phyloP scores from a whole-genome alignment of 2,888 invertebrate genomes.

The Platycnemis pennipes region DNA sequence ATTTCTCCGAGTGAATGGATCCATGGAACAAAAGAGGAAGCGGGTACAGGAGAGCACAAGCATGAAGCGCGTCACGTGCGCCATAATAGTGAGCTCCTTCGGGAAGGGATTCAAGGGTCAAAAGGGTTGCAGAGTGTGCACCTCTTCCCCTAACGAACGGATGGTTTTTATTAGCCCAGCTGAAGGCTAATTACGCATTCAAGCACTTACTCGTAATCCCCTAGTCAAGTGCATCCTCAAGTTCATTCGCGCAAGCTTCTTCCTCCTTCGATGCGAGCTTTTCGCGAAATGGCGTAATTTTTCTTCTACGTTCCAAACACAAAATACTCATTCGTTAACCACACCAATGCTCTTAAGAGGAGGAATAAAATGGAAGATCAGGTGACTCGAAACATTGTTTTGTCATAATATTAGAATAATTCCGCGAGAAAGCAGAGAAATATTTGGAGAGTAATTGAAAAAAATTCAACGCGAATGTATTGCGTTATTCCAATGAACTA shows the following conservation, averaged over 20 bases:
- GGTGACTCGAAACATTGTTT: no score
- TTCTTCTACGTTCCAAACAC: background rate
- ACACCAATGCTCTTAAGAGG: no score
- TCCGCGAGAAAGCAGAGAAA: no score
- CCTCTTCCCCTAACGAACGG: background rate
- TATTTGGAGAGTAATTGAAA: no score
- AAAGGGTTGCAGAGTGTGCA: background rate
- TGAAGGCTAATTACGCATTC: background rate
- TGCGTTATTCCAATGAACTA: no score
- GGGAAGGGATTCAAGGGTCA: background rate
- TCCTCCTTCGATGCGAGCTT: background rate
- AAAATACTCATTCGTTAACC: no score
- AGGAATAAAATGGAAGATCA: no score
- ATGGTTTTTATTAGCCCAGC: background rate
- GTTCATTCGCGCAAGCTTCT: background rate
- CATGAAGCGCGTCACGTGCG: background rate
- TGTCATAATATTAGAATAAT: no score
- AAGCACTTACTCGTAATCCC: background rate
- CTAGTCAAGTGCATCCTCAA: background rate
- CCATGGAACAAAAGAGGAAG: background rate
- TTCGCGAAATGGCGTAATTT: background rate
- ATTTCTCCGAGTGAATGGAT: background rate
- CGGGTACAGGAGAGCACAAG: background rate
- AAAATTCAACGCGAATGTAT: no score
- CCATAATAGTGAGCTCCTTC: background rate